Percentiles rank a stretch among this genome's conserved stretches.
Conservation (phyloP, 2,113 vertebrate genomes). For the Dromiciops gliroides region DNA sequence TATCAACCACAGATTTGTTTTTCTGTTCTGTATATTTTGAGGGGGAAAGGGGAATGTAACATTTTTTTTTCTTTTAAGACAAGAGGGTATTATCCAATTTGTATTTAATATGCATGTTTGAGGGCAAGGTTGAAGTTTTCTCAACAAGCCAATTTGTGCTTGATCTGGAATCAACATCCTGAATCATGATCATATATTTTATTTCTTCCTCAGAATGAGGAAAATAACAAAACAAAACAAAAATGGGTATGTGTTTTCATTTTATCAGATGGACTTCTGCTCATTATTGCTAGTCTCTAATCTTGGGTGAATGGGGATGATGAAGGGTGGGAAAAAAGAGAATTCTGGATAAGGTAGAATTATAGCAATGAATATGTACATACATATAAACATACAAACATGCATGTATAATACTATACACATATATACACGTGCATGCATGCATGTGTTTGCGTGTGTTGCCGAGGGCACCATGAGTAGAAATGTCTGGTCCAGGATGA, state of each 20-base stretch:
- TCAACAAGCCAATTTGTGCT: neutral
- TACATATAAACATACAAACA: neutral
- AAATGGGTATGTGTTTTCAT: neutral
- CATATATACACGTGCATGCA: neutral
- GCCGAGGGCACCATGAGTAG: neutral
- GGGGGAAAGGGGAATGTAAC: neutral
- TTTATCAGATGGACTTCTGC: neutral
- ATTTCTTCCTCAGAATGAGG: neutral
- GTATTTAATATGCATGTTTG: too few species aligned
- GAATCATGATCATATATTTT: neutral
- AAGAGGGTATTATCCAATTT: too few species aligned
- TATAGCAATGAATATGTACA: neutral
- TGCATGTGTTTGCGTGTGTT: neutral
- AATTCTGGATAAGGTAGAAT: neutral
- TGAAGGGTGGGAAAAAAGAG: neutral
- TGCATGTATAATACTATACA: too few species aligned
- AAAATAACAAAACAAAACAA: neutral
- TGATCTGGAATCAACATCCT: neutral
- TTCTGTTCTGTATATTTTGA: neutral
- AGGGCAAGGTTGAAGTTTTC: neutral
- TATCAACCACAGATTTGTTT: neutral
- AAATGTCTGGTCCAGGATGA: neutral
- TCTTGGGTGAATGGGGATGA: neutral
- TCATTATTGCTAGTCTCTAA: neutral
- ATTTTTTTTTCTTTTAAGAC: neutral